A percentile compares a stretch with the other conserved stretches of the same genome.
Conservation (phyloP, 2,797 vertebrate genomes). For the Siniperca obscura region DNA sequence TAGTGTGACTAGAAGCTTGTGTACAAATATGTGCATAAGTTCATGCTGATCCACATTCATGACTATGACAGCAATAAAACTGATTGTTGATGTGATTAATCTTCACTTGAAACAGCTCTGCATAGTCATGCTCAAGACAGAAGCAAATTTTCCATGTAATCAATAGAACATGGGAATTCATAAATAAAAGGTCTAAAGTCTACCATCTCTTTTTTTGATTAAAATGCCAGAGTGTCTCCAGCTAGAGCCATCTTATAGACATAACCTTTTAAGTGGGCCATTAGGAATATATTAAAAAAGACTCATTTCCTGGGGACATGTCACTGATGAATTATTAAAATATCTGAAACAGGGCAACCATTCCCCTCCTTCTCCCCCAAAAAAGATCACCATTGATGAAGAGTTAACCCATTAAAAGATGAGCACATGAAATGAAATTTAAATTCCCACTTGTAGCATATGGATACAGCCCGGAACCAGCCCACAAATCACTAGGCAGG, state of each 20-base stretch:
- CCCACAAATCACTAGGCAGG: slow-evolving; percentile 41
- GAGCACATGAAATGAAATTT: slow-evolving; percentile 37
- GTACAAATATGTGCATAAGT: not conserved
- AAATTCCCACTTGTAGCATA: slow-evolving; percentile 44
- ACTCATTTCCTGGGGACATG: slow-evolving; percentile 84
- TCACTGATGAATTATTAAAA: slow-evolving; percentile 84
- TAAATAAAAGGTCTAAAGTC: slow-evolving; percentile 54
- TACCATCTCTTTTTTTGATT: slow-evolving; percentile 73
- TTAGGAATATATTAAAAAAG: slow-evolving; percentile 87
- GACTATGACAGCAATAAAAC: not conserved
- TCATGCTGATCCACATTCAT: slow-evolving; percentile 1
- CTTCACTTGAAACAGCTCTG: slow-evolving; percentile 12
- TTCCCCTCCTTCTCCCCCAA: slow-evolving; percentile 36
- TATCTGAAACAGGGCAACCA: slow-evolving; percentile 66
- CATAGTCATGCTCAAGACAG: slow-evolving; percentile 25
- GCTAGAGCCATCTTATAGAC: slow-evolving; percentile 82
- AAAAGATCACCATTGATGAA: slow-evolving; percentile 60
- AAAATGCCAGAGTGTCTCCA: slow-evolving; percentile 78
- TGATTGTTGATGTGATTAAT: slow-evolving; percentile 18
- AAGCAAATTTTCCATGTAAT: slow-evolving; percentile 59
- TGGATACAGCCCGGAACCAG: slow-evolving; percentile 11
- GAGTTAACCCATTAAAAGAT: slow-evolving; percentile 57
- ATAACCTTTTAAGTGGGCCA: slow-evolving; percentile 85
- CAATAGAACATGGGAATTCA: slow-evolving; percentile 66
- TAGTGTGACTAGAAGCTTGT: not conserved